Evolutionary conservation across 2,797 vertebrate genomes (phyloP).

Genomic region (Valencia hispanica): DNA sequence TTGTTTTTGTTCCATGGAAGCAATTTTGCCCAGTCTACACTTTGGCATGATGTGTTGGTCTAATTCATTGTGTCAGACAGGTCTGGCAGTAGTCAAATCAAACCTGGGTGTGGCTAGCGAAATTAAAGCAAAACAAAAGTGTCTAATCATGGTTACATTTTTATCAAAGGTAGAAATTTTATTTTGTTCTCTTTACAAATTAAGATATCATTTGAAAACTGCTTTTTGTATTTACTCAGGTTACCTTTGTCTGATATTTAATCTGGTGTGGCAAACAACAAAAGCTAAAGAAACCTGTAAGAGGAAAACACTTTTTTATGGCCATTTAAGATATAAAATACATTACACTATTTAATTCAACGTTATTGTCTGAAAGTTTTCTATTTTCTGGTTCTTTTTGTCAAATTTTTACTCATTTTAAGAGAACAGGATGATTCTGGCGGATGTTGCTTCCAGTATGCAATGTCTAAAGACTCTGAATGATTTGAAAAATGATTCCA

Average conservation of each 20-base stretch:
- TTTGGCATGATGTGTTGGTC: no score
- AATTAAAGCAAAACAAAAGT: no score
- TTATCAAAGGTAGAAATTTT: not conserved
- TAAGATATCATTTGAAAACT: not conserved
- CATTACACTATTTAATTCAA: not conserved
- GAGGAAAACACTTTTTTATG: not conserved
- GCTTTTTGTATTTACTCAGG: not conserved
- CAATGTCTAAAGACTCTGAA: conserved; percentile 18
- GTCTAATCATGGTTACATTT: no score
- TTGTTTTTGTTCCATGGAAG: no score
- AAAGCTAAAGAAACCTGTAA: not conserved
- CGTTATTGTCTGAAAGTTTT: not conserved
- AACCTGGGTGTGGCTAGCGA: no score
- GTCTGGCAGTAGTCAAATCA: not conserved
- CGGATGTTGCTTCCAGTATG: not conserved
- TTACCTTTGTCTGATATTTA: not conserved
- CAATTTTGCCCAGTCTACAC: not conserved
- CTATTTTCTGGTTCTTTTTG: not conserved
- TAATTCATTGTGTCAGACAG: not conserved
- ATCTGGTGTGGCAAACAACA: not conserved
- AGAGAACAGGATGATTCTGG: not conserved
- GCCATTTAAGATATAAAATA: not conserved
- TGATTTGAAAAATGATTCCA: conserved; percentile 11
- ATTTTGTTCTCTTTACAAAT: not conserved
- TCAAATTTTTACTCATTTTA: not conserved